Conservation (phyloP, 2,888 invertebrate genomes). For the Netelia inedita region DNA sequence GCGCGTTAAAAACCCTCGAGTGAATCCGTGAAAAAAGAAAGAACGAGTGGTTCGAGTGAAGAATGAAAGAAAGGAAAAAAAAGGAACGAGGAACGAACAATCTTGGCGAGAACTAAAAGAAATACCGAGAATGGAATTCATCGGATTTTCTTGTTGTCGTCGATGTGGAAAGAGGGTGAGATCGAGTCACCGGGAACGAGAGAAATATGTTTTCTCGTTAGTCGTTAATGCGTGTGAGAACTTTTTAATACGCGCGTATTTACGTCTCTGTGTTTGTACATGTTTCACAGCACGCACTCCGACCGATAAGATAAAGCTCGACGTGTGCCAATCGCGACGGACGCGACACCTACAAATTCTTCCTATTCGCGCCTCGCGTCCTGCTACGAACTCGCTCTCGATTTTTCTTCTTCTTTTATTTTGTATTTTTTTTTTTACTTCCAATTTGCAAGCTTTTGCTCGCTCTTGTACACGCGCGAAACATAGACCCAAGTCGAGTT, state of each 20-base stretch:
- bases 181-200: too few species aligned
- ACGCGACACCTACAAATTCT: background rate
- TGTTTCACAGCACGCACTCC: background rate
- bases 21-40: constrained; percentile 20
- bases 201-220: too few species aligned
- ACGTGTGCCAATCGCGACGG: constrained; percentile 1
- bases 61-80: background rate
- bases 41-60: background rate
- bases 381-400: too few species aligned
- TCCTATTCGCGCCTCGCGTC: background rate
- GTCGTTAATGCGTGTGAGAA: too few species aligned
- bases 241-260: too few species aligned
- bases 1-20: constrained; percentile 10
- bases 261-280: background rate
- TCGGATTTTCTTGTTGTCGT: too few species aligned
- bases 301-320: background rate
- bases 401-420: background rate
- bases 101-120: too few species aligned
- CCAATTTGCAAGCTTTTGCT: background rate
- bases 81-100: background rate
- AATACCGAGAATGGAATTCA: too few species aligned
- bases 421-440: background rate
- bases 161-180: background rate
- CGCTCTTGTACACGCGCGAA: background rate
- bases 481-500: constrained; percentile 13